Percentiles rank a stretch among this genome's conserved stretches.
Evolutionary conservation across 1,140 invertebrate genomes (phyloP).

Genomic region (Gryllus bimaculatus): DNA sequence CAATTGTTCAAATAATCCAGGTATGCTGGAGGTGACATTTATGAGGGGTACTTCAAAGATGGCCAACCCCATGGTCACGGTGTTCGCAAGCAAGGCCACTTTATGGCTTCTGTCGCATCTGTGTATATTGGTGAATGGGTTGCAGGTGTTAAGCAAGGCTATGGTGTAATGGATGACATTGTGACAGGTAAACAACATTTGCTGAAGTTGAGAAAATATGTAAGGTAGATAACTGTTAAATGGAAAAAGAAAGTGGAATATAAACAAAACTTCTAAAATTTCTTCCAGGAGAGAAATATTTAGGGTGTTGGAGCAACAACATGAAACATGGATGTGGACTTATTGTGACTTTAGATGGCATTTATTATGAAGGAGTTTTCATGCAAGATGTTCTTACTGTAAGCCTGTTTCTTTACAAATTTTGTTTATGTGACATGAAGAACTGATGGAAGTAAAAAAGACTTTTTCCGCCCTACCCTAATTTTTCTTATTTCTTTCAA

Average conservation of each 20-base stretch:
- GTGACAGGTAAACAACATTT: constrained; percentile 41
- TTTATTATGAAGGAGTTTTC: constrained; percentile 84
- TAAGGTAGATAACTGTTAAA: background rate
- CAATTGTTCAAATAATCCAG: constrained; percentile 29
- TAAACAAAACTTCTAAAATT: too few species aligned
- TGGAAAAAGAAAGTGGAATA: background rate
- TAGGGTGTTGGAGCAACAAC: constrained; percentile 77
- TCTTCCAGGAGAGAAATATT: constrained; percentile 68
- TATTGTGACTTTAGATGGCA: constrained; percentile 77
- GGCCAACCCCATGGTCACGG: constrained; percentile 75
- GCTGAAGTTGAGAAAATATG: background rate
- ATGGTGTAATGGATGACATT: constrained; percentile 80
- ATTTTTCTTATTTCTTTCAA: background rate
- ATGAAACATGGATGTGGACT: constrained; percentile 69
- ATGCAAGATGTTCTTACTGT: constrained; percentile 64
- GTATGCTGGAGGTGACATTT: constrained; percentile 58
- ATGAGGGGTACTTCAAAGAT: constrained; percentile 78
- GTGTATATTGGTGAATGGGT: constrained; percentile 82
- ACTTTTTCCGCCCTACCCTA: background rate
- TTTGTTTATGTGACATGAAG: constrained; percentile 19
- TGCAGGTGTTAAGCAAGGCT: constrained; percentile 63
- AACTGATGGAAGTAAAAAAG: background rate
- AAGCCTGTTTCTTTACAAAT: constrained; percentile 29
- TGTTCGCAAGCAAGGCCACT: constrained; percentile 66
- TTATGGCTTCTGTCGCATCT: constrained; percentile 59